Percentiles rank a stretch among this genome's conserved stretches.
These are phyloP conservation scores for Trichopoda pennipes DNA, from an alignment of 2,888 invertebrate species.

Conservation along the genomic window DNA sequence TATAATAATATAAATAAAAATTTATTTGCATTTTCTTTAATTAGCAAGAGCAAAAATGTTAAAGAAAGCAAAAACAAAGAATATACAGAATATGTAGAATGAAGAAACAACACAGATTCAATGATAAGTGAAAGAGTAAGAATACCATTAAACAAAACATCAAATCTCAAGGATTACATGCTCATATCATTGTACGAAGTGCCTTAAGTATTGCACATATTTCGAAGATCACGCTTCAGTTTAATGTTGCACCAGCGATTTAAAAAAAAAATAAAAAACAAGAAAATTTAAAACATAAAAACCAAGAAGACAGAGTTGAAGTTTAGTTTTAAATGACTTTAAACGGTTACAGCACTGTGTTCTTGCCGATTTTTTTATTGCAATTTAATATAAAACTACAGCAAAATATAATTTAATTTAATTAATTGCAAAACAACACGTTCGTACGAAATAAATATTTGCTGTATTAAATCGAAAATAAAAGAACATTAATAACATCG, in stretches of 20 bases:
- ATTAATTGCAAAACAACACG: conserved; percentile 68
- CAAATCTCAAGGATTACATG: conserved; percentile 47
- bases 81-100: background rate
- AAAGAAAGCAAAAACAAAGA: too few relatives aligned
- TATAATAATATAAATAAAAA: conserved; percentile 50
- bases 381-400: conserved; percentile 61
- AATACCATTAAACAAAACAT: conserved; percentile 32
- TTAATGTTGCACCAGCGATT: conserved; percentile 42
- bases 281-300: background rate
- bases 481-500: conserved; percentile 24
- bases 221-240: conserved; percentile 64
- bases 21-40: conserved; percentile 14
- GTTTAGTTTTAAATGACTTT: conserved; percentile 36
- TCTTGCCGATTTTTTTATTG: conserved; percentile 60
- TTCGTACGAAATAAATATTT: conserved; percentile 47
- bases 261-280: conserved; percentile 59
- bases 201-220: conserved; percentile 63
- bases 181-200: conserved; percentile 59
- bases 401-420: conserved; percentile 67
- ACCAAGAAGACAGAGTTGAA: background rate
- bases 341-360: conserved; percentile 27
- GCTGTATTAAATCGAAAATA: conserved; percentile 5
- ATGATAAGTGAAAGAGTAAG: conserved; percentile 35
- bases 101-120: conserved; percentile 10
- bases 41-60: background rate